Conservation (phyloP, 2,888 invertebrate genomes). For the Tetheella fluctuosa region DNA sequence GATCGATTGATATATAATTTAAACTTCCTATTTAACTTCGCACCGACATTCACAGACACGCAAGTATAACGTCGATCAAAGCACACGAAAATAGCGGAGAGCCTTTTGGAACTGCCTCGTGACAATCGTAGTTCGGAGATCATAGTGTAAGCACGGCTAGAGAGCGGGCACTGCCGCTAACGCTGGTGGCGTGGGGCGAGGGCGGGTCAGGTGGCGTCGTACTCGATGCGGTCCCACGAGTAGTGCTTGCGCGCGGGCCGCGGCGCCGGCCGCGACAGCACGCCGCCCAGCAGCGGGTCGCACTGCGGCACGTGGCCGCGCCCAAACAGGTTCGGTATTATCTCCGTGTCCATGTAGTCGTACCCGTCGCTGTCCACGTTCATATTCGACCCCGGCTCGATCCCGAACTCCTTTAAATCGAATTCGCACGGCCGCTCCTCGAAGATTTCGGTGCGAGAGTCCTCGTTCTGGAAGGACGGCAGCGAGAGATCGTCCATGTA, state of each 20-base stretch:
- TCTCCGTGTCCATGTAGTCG: slow-evolving; percentile 74
- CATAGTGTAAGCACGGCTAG: slow-evolving; percentile 44
- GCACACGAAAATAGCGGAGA: slow-evolving; percentile 19
- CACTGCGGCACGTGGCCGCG: slow-evolving; percentile 82
- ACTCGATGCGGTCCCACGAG: slow-evolving; percentile 91
- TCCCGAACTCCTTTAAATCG: slow-evolving; percentile 86
- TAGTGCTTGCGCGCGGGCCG: slow-evolving; percentile 87
- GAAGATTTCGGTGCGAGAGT: slow-evolving; percentile 56
- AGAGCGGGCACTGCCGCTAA: slow-evolving; percentile 31
- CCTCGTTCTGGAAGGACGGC: slow-evolving; percentile 74
- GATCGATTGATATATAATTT: slow-evolving; percentile 26
- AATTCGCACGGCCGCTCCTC: slow-evolving; percentile 70
- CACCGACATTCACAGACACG: slow-evolving; percentile 1
- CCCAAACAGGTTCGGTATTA: slow-evolving; percentile 76
- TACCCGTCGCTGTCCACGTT: slow-evolving; percentile 80
- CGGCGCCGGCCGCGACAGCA: slow-evolving; percentile 82
- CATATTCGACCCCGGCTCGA: slow-evolving; percentile 86
- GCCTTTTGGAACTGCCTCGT: slow-evolving; percentile 16
- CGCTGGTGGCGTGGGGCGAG: slow-evolving; percentile 21
- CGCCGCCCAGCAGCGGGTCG: slow-evolving; percentile 90
- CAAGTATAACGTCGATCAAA: not conserved
- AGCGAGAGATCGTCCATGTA: slow-evolving; percentile 76
- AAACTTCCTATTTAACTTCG: not conserved
- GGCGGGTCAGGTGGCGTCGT: slow-evolving; percentile 85
- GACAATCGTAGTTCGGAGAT: slow-evolving; percentile 42